Evolutionary conservation across 2,888 invertebrate species (phyloP), one percentile per base, ranked within the genome.

Genomic region (Troilus luridus): DNA sequence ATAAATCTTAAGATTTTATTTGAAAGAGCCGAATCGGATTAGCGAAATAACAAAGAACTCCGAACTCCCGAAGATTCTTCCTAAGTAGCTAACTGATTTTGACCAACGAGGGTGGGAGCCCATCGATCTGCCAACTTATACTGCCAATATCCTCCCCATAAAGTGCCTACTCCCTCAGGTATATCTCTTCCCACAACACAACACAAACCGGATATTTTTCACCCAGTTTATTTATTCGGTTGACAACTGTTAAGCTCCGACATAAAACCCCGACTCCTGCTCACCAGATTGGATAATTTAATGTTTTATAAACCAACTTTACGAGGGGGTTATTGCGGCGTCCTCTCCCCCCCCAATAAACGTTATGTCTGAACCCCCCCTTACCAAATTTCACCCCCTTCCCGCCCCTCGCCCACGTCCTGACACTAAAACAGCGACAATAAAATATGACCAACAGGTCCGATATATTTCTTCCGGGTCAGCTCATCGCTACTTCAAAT

Each of bases 271-370:
- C 0, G 81, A 81, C 12, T 58, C 21, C 17, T n/a, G 72, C 85
- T 56, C 56, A n/a, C 56, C 85, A 85, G 85, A 85, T 85, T 85
- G 85, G 85, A 85, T 85, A 85, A 85, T 85, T 85, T 85, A 85
- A 85, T 85, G 85, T 85, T 85, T 85, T 85, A 85, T 85, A 85
- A 85, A 85, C 85, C 85, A 56, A 56, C 85, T 85, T 85, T 85
- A 85, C 85, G 85, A 85, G 85, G 56, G 85, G 56, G 85, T 85
- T 85, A 85, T 85, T 85, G 85, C 85, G 56, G 56, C 56, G 85
- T 58, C 85, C 85, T 21, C 0, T 11, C 85, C 56, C 85, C n/a
- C 85, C 56, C 85, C 85, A 85, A 85, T 85, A 85, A 85, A 85
- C 56, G 85, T 85, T 85, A 85, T 85, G 85, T n/a, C 85, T 56